Base-by-base conservation (phyloP, 2,797 vertebrate genomes). In the Onychomys arenicola region DNA sequence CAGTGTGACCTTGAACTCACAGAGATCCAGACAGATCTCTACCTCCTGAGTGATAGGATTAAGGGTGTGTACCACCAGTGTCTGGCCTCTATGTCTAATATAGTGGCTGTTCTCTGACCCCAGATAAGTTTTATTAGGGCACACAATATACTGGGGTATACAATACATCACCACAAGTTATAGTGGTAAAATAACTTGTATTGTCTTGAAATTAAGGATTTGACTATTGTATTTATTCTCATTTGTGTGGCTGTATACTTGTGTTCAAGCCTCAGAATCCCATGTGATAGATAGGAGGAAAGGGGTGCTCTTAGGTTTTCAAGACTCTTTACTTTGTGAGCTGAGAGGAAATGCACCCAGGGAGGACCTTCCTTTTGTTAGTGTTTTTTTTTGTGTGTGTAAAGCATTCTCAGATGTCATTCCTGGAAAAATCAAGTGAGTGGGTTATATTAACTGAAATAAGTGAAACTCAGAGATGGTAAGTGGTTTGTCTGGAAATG, bases 401-500 rank as follows among this genome's bases (percentile, higher is more conserved):
- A 88, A 95, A 94, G 25, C 82, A 16, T 94, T 95, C 84, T 89
- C 89, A 95, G 73, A 82, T 91, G 57, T 67, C 43, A 83, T 83
- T 93, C 32, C 95, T 90, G 78, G 86, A 92, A 93, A 94, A 96
- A 81, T 84, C 21, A 49, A 82, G 1, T 40, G 88, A 46, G 34
- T 82, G 6, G 57, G 49, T 87, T 16, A 67, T 49, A 67, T 93
- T 76, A 85, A 83, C 92, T 87, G 90, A 91, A 87, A n/a, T 52
- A 87, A 12, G 25, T 46, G 6, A 89, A 94, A 34, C 80, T 90
- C 46, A 90, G 76, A 90, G 61, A 90, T 91, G 17, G 82, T 83
- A 91, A 92, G 10, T 92, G 85, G 71, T n/a, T 94, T 96, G 55
- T 43, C 46, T 25, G 13, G 94, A 96, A 96, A 76, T 96, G 87